phyloP scores from a whole-genome alignment of 2,113 vertebrate genomes.

The Ctenomys sociabilis region DNA sequence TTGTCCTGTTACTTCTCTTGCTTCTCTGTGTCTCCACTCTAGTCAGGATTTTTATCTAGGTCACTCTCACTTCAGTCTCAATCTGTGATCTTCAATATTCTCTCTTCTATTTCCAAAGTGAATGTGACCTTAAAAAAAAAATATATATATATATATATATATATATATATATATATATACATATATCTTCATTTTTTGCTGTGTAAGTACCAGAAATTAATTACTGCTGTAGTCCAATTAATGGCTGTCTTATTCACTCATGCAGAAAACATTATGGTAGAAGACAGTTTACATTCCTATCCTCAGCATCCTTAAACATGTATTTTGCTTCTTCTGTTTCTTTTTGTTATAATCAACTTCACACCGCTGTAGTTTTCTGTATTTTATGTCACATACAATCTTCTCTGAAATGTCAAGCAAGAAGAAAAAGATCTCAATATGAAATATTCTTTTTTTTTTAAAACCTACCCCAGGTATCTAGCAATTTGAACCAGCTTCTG shows the following conservation, averaged over 20 bases:
- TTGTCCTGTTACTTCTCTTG: not conserved
- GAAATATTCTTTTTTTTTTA: not conserved
- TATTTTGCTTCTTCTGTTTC: not conserved
- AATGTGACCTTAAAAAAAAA: not conserved
- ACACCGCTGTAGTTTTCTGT: not conserved
- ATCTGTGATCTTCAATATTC: not conserved
- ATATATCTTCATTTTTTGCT: not conserved
- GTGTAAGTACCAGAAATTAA: not conserved
- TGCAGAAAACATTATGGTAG: not conserved
- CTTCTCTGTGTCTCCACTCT: not conserved
- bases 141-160: no score
- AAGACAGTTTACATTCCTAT: not conserved
- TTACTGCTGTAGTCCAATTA: not conserved
- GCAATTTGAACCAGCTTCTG: not conserved
- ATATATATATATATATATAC: no score
- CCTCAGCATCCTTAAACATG: not conserved
- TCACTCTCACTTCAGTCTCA: not conserved
- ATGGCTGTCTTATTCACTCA: not conserved
- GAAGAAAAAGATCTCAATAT: not conserved
- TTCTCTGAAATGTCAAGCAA: constrained; percentile 44
- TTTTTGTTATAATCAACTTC: not conserved
- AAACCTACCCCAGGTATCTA: not conserved
- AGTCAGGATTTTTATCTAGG: not conserved
- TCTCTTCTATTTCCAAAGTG: not conserved
- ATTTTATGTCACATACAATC: not conserved